Evolutionary conservation across 2,113 vertebrate genomes (phyloP), one percentile per base, ranked within the genome.

Genomic region (Thinocorus orbignyianus): DNA sequence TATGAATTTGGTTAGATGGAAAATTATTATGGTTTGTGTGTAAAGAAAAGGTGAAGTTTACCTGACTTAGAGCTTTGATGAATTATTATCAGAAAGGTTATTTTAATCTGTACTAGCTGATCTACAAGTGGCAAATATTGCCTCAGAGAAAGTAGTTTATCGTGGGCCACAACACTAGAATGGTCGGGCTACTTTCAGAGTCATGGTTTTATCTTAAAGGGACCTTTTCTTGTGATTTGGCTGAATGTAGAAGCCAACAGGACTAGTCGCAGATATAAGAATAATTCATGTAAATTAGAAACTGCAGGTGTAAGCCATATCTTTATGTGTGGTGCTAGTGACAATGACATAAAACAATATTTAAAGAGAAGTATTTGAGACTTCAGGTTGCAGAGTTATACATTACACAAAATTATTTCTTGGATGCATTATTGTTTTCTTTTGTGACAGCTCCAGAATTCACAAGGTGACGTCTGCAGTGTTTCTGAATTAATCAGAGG

Each of bases 101-200:
- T 92, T 96, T 97, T 96, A 76, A 84, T 95, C 92, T 92, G 73
- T 86, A 71, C n/a, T 69, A n/a, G 31, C 60, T 92, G 71, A 89
- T 95, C 77, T 96, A 73, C 72, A 97, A 94, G 82, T 85, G 70
- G 46, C 85, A 94, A 92, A 86, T 93, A 62, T 42, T 94, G 44
- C 91, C 77, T 88, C 90, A 74, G 57, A 96, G 77, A 92, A 92
- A 82, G 90, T 65, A 90, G 62, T 60, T 83, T 77, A 60, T 81
- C 80, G 9, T 78, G 39, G 55, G n/a, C 66, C 48, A 39, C 81
- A 52, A 81, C 88, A 39, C n/a, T 91, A 51, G 65, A 88, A 37
- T 33, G 48, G 39, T 73, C 51, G 9, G n/a, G 55, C 58, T 88
- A 19, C 7, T 1, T 52, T 89, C 30, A 33, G 41, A 81, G 25